These are phyloP conservation scores for Periphyllus acericola DNA, from an alignment of 2,888 invertebrate species.

Conservation along the genomic window DNA sequence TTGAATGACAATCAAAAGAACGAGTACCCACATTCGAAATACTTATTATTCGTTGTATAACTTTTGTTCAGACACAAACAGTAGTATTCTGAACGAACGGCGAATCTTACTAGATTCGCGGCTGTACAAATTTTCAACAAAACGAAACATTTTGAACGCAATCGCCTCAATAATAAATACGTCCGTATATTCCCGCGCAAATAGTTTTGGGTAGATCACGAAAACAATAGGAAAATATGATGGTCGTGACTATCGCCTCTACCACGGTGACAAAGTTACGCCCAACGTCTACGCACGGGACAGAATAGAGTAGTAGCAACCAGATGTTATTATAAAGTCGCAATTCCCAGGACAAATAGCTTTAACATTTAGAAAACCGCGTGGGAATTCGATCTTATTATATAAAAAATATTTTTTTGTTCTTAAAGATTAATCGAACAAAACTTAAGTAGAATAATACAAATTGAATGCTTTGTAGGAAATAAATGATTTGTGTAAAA, in stretches of 20 bases:
- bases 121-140: too few relatives aligned
- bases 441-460: not conserved
- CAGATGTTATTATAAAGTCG: not conserved
- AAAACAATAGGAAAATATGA: conserved; percentile 12
- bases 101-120: too few relatives aligned
- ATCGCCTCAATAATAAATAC: too few relatives aligned
- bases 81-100: too few relatives aligned
- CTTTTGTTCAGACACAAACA: too few relatives aligned
- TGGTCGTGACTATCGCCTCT: not conserved
- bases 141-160: too few relatives aligned
- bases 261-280: not conserved
- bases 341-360: not conserved
- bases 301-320: not conserved
- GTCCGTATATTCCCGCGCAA: too few relatives aligned
- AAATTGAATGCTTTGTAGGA: not conserved
- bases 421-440: not conserved
- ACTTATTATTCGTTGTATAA: too few relatives aligned
- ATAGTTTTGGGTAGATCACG: not conserved
- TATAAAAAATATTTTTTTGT: not conserved
- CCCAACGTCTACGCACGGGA: not conserved
- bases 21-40: too few relatives aligned
- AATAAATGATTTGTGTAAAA: conserved; percentile 12
- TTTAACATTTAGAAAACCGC: conserved; percentile 18
- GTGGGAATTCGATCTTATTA: conserved; percentile 31
- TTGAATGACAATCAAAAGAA: too few relatives aligned